Conservation (phyloP, 2,113 vertebrate genomes). For the Corythornis cristatus region DNA sequence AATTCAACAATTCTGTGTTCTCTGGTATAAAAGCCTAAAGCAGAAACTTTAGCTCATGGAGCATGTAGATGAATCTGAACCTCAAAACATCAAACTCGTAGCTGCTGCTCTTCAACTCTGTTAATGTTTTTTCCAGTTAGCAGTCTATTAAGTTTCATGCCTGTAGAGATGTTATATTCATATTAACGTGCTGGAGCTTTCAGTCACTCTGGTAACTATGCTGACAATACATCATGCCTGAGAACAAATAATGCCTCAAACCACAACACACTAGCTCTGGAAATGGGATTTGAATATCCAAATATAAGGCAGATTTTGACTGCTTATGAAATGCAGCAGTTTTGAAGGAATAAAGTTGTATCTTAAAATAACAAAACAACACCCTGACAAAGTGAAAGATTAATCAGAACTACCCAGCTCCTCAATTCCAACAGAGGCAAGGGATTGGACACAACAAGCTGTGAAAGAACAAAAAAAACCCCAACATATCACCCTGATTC, state of each 20-base stretch:
- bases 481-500: not conserved
- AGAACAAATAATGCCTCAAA: not conserved
- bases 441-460: not conserved
- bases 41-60: not conserved
- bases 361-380: not conserved
- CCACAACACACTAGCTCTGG: not conserved
- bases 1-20: not conserved
- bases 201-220: not conserved
- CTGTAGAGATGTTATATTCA: not conserved
- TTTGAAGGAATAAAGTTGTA: not conserved
- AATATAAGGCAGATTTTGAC: not conserved
- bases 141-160: not conserved
- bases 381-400: not conserved
- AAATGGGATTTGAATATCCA: not conserved
- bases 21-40: not conserved
- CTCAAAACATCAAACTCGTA: not conserved
- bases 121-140: not conserved
- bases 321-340: not conserved
- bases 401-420: not conserved
- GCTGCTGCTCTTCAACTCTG: not conserved
- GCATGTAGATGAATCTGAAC: not conserved
- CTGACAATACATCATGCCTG: not conserved
- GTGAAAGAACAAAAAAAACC: not conserved
- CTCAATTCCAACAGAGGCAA: not conserved
- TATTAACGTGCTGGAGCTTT: not conserved